phyloP scores from a whole-genome alignment of 1,140 invertebrate species.

The Paraescarpia echinospica region DNA sequence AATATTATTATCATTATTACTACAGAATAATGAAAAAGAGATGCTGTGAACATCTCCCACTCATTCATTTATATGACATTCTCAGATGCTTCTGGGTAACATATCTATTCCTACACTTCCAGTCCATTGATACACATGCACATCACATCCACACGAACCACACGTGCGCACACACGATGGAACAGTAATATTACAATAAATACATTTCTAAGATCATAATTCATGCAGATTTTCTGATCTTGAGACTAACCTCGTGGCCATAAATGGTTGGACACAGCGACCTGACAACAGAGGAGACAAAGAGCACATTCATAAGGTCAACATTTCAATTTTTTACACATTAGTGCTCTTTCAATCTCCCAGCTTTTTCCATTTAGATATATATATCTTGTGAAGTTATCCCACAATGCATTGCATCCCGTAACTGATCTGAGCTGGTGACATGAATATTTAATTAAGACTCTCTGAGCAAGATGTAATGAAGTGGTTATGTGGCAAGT shows the following conservation, averaged over 20 bases:
- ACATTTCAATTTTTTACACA: neutral
- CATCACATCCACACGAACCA: too few relatives aligned
- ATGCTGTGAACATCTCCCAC: neutral
- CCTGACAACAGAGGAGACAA: slow-evolving; percentile 38
- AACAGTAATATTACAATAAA: too few relatives aligned
- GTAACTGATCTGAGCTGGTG: neutral
- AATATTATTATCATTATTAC: too few relatives aligned
- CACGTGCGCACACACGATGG: too few relatives aligned
- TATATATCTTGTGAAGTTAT: neutral
- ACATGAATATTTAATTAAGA: neutral
- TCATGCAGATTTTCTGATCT: neutral
- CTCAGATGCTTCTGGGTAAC: neutral
- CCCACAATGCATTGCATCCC: neutral
- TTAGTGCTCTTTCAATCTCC: neutral
- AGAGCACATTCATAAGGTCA: neutral
- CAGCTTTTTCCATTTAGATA: neutral
- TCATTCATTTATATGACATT: neutral
- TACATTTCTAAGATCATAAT: neutral
- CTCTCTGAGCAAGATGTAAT: neutral
- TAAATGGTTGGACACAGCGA: slow-evolving; percentile 90
- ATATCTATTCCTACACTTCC: too few relatives aligned
- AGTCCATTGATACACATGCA: too few relatives aligned
- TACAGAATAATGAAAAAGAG: too few relatives aligned
- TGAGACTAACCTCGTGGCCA: slow-evolving; percentile 73
- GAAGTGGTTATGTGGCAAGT: neutral